Evolutionary conservation across 1,140 invertebrate genomes (phyloP), one percentile per base, ranked within the genome.

Genomic region (Grapholita molesta): DNA sequence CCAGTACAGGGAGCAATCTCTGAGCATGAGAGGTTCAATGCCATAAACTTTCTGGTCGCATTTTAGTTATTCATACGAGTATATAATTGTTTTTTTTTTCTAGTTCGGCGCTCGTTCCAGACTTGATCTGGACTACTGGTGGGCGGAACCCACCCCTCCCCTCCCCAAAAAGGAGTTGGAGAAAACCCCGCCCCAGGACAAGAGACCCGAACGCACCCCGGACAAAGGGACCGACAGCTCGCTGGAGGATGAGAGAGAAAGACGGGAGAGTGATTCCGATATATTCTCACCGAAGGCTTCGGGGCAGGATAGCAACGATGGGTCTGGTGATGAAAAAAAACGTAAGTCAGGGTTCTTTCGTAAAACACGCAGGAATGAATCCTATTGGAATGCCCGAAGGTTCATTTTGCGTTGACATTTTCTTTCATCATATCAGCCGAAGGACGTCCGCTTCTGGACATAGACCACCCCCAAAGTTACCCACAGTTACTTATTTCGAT

Each of bases 51-150:
- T n/a, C n/a, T n/a, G n/a, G n/a, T n/a, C n/a, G n/a, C 70, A 70
- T 65, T 69, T 64, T 77, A 28, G 4, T 55, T 25, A 2, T 2
- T 30, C n/a, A 69, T n/a, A n/a, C n/a, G n/a, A n/a, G n/a, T 67
- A 18, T 66, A 7, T 24, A 33, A 53, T 23, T 15, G 30, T 57
- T 66, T n/a, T 11, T 69, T 70, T 3, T 64, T 83, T 82, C 3
- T 68, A 96, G 95, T 95, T 97, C 90, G 97, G 97, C 9, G 93
- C 94, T 65, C 95, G 97, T 73, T 96, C 95, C 0, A 97, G 95
- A 88, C 85, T 98, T 21, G 93, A 94, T 71, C 86, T 98, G 52
- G 96, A 98, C 85, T 98, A 98, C 88, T 96, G 95, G 92, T 98
- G 96, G 96, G 91, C 93, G 18, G 94, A 94, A 72, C 89, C 90